Conservation (phyloP, 2,888 invertebrate genomes). For the Parnassius apollo region DNA sequence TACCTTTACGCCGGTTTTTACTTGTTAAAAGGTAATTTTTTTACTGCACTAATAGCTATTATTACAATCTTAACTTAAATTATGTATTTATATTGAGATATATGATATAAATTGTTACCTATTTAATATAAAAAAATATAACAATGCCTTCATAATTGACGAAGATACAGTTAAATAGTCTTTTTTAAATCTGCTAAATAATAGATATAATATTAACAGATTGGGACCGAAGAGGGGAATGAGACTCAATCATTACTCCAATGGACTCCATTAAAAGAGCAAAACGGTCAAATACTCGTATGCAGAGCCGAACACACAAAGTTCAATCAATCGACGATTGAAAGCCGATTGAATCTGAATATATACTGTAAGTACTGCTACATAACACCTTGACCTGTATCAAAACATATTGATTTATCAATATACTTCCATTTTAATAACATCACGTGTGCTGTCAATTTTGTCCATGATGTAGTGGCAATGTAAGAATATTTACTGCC, state of each 20-base stretch:
- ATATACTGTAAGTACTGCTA: slow-evolving; percentile 88
- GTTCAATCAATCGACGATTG: slow-evolving; percentile 86
- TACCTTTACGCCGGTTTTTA: too few relatives aligned
- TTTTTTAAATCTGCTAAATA: background rate
- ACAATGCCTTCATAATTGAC: background rate
- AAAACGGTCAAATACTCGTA: slow-evolving; percentile 89
- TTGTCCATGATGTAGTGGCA: too few relatives aligned
- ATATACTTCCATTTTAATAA: too few relatives aligned
- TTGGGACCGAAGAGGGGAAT: slow-evolving; percentile 86
- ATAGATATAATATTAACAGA: slow-evolving; percentile 8
- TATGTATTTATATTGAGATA: too few relatives aligned
- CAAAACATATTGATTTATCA: too few relatives aligned
- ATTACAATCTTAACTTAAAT: too few relatives aligned
- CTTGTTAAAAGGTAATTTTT: background rate
- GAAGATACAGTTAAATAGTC: background rate
- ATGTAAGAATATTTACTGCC: too few relatives aligned
- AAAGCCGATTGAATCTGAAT: slow-evolving; percentile 90
- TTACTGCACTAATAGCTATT: background rate
- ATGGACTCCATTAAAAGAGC: slow-evolving; percentile 87
- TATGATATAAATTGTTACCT: too few relatives aligned
- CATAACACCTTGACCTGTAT: background rate
- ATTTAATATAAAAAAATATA: too few relatives aligned
- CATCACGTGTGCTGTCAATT: too few relatives aligned
- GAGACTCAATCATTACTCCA: slow-evolving; percentile 89
- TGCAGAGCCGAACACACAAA: slow-evolving; percentile 91